Evolutionary conservation across 1,140 invertebrate species (phyloP).

Genomic region (Ectropis grisescens): DNA sequence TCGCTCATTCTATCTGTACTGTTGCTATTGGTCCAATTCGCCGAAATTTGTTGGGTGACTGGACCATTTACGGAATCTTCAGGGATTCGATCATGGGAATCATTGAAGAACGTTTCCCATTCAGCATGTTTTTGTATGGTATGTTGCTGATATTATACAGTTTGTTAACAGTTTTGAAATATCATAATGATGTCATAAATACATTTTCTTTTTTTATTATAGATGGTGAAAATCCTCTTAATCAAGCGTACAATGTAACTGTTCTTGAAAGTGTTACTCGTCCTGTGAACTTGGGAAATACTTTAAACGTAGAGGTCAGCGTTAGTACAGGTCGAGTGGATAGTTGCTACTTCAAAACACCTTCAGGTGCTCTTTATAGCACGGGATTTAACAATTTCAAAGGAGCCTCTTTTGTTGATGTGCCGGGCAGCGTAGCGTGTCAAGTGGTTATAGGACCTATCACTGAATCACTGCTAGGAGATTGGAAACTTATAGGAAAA

Average conservation of each 20-base stretch:
- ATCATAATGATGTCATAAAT: no score
- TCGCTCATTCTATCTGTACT: slow-evolving; percentile 3
- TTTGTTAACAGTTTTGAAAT: no score
- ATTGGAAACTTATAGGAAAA: slow-evolving; percentile 16
- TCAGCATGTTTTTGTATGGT: slow-evolving; percentile 17
- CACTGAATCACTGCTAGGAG: slow-evolving; percentile 10
- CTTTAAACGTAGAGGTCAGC: slow-evolving; percentile 5
- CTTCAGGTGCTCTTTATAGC: slow-evolving; percentile 5
- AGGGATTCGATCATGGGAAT: background rate
- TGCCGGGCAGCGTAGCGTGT: background rate
- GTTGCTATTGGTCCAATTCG: slow-evolving; percentile 10
- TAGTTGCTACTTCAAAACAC: slow-evolving; percentile 8
- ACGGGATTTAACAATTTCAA: background rate
- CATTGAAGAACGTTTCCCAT: slow-evolving; percentile 9
- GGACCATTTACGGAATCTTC: slow-evolving; percentile 16
- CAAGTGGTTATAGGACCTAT: slow-evolving; percentile 9
- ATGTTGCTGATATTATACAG: slow-evolving; percentile 2
- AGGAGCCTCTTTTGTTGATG: slow-evolving; percentile 3
- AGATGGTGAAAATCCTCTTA: slow-evolving; percentile 18
- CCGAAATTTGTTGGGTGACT: slow-evolving; percentile 11
- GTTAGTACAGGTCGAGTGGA: slow-evolving; percentile 7
- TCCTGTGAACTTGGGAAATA: slow-evolving; percentile 10
- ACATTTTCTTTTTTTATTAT: background rate
- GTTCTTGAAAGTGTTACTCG: slow-evolving; percentile 1
- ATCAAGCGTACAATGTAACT: slow-evolving; percentile 19